phyloP scores from a whole-genome alignment of 1,140 invertebrate genomes.

The Patella vulgata region DNA sequence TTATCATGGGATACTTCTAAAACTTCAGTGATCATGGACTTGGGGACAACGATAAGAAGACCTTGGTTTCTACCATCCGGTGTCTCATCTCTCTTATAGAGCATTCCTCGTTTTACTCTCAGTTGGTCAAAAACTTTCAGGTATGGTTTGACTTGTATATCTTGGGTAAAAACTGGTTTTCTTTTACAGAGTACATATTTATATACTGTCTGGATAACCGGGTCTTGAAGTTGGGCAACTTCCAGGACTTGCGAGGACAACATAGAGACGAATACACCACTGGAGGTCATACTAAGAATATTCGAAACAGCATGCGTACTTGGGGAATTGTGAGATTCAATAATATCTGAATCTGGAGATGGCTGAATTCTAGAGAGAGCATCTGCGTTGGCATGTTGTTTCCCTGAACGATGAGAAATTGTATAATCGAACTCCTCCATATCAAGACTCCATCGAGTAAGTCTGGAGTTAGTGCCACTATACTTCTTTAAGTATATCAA shows the following conservation, averaged over 20 bases:
- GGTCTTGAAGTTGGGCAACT: not conserved
- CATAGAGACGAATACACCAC: too few relatives aligned
- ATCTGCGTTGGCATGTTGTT: not conserved
- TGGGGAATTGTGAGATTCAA: too few relatives aligned
- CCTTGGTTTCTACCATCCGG: not conserved
- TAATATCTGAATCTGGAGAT: too few relatives aligned
- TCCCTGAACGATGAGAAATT: not conserved
- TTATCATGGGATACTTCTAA: not conserved
- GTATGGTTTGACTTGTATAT: not conserved
- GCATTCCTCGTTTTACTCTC: conserved; percentile 3
- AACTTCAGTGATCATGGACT: not conserved
- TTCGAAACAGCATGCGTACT: too few relatives aligned
- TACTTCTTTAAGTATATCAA: conserved; percentile 5
- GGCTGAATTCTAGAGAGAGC: too few relatives aligned
- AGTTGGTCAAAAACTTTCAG: conserved; percentile 8
- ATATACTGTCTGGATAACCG: not conserved
- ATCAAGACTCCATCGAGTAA: conserved; percentile 6
- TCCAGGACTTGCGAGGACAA: too few relatives aligned
- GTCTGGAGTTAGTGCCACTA: not conserved
- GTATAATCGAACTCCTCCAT: not conserved
- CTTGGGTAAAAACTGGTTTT: not conserved
- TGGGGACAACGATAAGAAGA: conserved; percentile 1
- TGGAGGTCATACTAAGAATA: too few relatives aligned
- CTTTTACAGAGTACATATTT: not conserved
- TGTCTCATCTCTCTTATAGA: not conserved